These are phyloP conservation scores for Gonocerus acuteangulatus DNA, from an alignment of 2,888 invertebrate species.

Conservation along the genomic window DNA sequence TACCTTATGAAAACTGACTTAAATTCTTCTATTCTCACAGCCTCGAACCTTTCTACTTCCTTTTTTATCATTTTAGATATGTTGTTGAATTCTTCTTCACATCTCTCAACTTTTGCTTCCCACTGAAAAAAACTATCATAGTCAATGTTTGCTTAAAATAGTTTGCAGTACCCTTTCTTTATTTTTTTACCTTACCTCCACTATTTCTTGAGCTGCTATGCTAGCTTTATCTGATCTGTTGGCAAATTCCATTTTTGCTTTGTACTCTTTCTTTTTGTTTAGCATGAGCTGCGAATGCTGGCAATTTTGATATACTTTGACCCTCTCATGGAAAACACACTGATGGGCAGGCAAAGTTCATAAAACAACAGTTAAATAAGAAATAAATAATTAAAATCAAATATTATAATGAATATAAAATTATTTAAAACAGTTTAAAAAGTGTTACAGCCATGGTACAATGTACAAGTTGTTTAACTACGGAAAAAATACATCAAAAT, in stretches of 20 bases:
- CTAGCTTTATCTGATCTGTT: constrained; percentile 84
- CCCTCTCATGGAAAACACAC: constrained; percentile 60
- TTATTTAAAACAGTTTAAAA: neutral
- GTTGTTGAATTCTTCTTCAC: constrained; percentile 91
- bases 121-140: constrained; percentile 51
- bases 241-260: constrained; percentile 83
- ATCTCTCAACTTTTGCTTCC: constrained; percentile 93
- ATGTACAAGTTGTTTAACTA: too few relatives aligned
- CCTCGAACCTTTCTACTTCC: constrained; percentile 88
- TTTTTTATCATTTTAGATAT: constrained; percentile 90
- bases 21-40: constrained; percentile 79
- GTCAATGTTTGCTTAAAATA: too few relatives aligned
- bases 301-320: constrained; percentile 91
- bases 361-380: neutral
- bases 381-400: neutral
- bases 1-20: constrained; percentile 83
- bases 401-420: neutral
- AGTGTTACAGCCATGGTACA: too few relatives aligned
- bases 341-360: constrained; percentile 12
- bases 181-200: constrained; percentile 57
- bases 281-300: constrained; percentile 93
- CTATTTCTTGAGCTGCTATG: constrained; percentile 81
- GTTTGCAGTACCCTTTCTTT: too few relatives aligned
- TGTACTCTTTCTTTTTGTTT: constrained; percentile 87
- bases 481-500: too few relatives aligned